Conservation (phyloP, 2,113 vertebrate species). For the Thamnaconus septentrionalis region DNA sequence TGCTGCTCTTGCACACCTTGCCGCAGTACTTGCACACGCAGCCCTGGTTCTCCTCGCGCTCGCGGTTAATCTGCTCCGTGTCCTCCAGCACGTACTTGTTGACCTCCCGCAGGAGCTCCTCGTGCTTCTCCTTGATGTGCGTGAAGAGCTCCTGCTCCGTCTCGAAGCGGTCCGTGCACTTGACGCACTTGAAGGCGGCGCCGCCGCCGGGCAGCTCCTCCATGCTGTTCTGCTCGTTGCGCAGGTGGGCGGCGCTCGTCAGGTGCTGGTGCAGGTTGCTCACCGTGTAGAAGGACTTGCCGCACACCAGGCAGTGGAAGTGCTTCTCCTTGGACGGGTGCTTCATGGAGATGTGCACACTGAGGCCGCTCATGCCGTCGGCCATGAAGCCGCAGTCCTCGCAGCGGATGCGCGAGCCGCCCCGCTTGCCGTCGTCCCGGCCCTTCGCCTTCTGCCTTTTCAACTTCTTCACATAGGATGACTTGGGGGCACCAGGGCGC, state of each 20-base stretch:
- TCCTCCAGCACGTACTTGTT: conserved; percentile 97
- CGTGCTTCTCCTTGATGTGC: conserved; percentile 97
- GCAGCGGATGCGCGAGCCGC: conserved; percentile 83
- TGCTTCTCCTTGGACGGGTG: conserved; percentile 96
- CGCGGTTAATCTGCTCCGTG: conserved; percentile 95
- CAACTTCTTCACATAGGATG: conserved; percentile 52
- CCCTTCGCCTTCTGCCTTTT: conserved; percentile 53
- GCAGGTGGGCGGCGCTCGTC: conserved; percentile 89
- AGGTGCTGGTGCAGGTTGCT: conserved; percentile 97
- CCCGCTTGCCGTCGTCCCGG: conserved; percentile 47
- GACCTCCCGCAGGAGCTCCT: conserved; percentile 92
- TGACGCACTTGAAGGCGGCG: conserved; percentile 92
- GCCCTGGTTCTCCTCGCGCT: conserved; percentile 96
- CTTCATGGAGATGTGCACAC: conserved; percentile 98
- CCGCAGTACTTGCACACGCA: conserved; percentile 94
- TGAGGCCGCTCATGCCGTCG: conserved; percentile 92
- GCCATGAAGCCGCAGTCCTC: conserved; percentile 98
- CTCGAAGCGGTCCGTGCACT: conserved; percentile 91
- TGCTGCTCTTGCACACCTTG: conserved; percentile 97
- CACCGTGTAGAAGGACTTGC: conserved; percentile 96
- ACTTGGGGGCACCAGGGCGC: conserved; percentile 30
- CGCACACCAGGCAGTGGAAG: conserved; percentile 95
- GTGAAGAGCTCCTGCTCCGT: conserved; percentile 92
- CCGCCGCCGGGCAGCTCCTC: conserved; percentile 93
- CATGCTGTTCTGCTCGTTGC: conserved; percentile 91